Percentiles rank a stretch among this genome's conserved stretches.
These are phyloP conservation scores for Litoditis marina DNA, from an alignment of 2,888 invertebrate species.

Conservation along the genomic window DNA sequence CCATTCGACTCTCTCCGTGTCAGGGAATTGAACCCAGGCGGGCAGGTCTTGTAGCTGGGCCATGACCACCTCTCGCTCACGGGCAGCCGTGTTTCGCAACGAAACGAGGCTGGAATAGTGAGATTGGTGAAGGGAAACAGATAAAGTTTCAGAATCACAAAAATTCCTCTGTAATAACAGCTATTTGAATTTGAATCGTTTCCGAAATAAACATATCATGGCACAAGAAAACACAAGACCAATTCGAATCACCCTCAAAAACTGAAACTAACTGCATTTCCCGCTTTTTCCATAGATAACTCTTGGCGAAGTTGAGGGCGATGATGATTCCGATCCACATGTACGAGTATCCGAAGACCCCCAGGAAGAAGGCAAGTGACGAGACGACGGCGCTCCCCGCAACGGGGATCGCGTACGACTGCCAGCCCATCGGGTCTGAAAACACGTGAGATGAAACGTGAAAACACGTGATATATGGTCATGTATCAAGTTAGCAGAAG, in stretches of 20 bases:
- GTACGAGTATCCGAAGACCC: conserved; percentile 15
- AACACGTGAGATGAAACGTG: too few species aligned
- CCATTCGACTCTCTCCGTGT: conserved; percentile 63
- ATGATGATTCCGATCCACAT: conserved; percentile 34
- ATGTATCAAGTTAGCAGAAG: too few species aligned
- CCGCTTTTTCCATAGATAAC: conserved; percentile 57
- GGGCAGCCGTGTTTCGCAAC: conserved; percentile 35
- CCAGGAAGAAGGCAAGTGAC: conserved; percentile 39
- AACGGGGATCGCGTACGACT: conserved; percentile 49
- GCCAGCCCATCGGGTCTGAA: conserved; percentile 56
- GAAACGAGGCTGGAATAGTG: conserved; percentile 27
- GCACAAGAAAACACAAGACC: conserved; percentile 12
- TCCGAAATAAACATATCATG: conserved; percentile 16
- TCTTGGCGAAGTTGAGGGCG: conserved; percentile 52
- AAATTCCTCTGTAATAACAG: background rate
- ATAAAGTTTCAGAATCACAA: background rate
- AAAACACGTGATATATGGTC: too few species aligned
- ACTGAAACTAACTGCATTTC: conserved; percentile 38
- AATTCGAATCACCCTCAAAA: too few species aligned
- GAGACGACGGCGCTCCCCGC: conserved; percentile 39
- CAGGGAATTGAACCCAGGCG: conserved; percentile 63
- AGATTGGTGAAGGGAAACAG: background rate
- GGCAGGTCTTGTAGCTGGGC: conserved; percentile 60
- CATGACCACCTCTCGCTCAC: conserved; percentile 58
- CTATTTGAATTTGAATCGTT: too few species aligned